phyloP scores from a whole-genome alignment of 2,113 vertebrate genomes.

The Lophotis ruficrista region DNA sequence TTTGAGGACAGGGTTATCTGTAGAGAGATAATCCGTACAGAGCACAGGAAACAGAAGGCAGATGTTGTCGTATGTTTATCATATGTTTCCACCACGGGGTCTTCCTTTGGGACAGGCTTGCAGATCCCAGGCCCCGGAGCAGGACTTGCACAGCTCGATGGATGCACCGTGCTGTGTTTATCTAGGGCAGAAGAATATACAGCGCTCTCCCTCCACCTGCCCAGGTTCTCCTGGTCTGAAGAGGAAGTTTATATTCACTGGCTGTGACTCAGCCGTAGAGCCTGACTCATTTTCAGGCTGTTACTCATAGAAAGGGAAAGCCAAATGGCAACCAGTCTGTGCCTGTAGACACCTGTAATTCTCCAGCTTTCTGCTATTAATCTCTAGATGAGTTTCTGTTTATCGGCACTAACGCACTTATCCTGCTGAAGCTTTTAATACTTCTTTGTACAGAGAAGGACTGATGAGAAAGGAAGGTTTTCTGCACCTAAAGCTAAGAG shows the following conservation, averaged over 20 bases:
- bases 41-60: constrained; percentile 50
- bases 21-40: neutral
- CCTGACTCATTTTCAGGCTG: constrained; percentile 46
- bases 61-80: constrained; percentile 28
- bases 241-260: neutral
- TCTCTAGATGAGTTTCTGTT: constrained; percentile 7
- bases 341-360: constrained; percentile 64
- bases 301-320: constrained; percentile 48
- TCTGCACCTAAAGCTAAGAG: neutral
- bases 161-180: neutral
- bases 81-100: neutral
- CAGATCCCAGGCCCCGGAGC: neutral
- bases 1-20: neutral
- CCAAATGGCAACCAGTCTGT: constrained; percentile 47
- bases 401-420: neutral
- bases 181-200: neutral
- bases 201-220: constrained; percentile 27
- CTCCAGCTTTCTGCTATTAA: constrained; percentile 32
- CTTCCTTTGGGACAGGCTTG: constrained; percentile 2
- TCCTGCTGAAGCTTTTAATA: neutral
- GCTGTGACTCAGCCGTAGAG: constrained; percentile 17
- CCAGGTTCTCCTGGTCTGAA: neutral
- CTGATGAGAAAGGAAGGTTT: neutral
- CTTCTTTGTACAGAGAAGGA: neutral
- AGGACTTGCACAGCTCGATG: neutral